A percentile compares a stretch with the other conserved stretches of the same genome.
These are phyloP conservation scores for Epinotia ramella DNA, from an alignment of 2,888 invertebrate genomes.

Conservation along the genomic window DNA sequence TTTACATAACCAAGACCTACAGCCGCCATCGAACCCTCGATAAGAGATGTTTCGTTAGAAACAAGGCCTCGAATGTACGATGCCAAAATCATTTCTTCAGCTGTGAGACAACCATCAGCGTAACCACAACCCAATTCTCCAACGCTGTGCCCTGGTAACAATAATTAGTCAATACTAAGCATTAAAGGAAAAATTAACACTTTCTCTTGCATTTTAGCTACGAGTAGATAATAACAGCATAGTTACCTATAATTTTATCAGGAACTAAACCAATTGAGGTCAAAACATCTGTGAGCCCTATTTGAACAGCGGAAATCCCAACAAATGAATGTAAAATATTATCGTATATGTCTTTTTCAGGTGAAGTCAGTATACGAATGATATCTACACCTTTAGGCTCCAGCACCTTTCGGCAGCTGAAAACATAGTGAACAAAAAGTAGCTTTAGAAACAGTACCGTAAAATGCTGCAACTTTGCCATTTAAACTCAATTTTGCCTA, in stretches of 20 bases:
- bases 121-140: slow-evolving; percentile 96
- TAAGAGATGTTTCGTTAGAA: slow-evolving; percentile 85
- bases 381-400: slow-evolving; percentile 85
- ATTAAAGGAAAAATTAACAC: not conserved
- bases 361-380: slow-evolving; percentile 83
- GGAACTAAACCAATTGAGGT: slow-evolving; percentile 85
- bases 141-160: slow-evolving; percentile 89
- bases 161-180: not conserved
- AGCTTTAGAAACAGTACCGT: not conserved
- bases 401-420: slow-evolving; percentile 79
- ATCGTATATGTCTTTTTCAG: slow-evolving; percentile 70
- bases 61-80: slow-evolving; percentile 90
- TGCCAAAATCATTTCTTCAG: slow-evolving; percentile 90
- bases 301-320: slow-evolving; percentile 89
- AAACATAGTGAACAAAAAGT: slow-evolving; percentile 14
- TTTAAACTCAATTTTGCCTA: too few species aligned
- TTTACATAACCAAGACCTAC: slow-evolving; percentile 85
- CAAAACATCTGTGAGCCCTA: slow-evolving; percentile 72
- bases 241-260: slow-evolving; percentile 89
- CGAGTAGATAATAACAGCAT: not conserved
- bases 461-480: too few species aligned
- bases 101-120: slow-evolving; percentile 92
- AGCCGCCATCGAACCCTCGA: slow-evolving; percentile 92
- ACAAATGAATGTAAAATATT: slow-evolving; percentile 89
- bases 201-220: not conserved